Evolutionary conservation across 2,888 invertebrate species (phyloP).

Genomic region (Oegoconia quadripuncta): DNA sequence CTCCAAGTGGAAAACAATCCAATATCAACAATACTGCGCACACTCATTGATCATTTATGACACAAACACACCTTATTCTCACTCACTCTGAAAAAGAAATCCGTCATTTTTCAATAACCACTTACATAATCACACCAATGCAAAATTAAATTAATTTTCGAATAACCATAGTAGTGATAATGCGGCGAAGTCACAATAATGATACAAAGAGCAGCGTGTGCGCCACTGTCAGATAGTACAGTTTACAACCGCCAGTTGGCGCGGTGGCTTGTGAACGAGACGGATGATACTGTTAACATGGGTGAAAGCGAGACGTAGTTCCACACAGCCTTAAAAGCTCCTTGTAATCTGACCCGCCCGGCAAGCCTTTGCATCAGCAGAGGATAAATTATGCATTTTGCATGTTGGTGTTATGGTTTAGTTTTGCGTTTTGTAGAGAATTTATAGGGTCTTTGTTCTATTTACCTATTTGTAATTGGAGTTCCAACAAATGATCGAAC

Average conservation of each 20-base stretch:
- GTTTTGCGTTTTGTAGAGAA: slow-evolving; percentile 40
- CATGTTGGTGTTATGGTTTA: slow-evolving; percentile 31
- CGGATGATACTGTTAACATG: slow-evolving; percentile 8
- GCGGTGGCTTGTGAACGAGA: slow-evolving; percentile 38
- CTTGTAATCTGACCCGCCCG: slow-evolving; percentile 38
- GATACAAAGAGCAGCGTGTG: slow-evolving; percentile 63
- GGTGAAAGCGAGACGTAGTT: slow-evolving; percentile 28
- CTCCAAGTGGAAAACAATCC: slow-evolving; percentile 73
- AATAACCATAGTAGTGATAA: slow-evolving; percentile 23
- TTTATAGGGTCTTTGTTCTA: slow-evolving; percentile 19
- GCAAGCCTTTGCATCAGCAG: slow-evolving; percentile 19
- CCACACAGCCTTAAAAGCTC: slow-evolving; percentile 50
- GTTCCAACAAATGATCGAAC: too few relatives aligned
- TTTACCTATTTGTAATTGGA: neutral
- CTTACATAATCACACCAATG: slow-evolving; percentile 11
- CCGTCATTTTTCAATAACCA: slow-evolving; percentile 10
- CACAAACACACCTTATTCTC: slow-evolving; percentile 49
- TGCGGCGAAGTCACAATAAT: slow-evolving; percentile 29
- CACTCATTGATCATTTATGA: slow-evolving; percentile 75
- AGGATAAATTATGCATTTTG: slow-evolving; percentile 29
- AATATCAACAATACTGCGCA: slow-evolving; percentile 64
- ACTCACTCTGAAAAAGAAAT: slow-evolving; percentile 34
- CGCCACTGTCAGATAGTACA: slow-evolving; percentile 65
- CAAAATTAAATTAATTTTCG: slow-evolving; percentile 16
- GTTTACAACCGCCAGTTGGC: slow-evolving; percentile 56